Conservation (phyloP, 1,140 invertebrate genomes). For the Meteorus sp. region DNA sequence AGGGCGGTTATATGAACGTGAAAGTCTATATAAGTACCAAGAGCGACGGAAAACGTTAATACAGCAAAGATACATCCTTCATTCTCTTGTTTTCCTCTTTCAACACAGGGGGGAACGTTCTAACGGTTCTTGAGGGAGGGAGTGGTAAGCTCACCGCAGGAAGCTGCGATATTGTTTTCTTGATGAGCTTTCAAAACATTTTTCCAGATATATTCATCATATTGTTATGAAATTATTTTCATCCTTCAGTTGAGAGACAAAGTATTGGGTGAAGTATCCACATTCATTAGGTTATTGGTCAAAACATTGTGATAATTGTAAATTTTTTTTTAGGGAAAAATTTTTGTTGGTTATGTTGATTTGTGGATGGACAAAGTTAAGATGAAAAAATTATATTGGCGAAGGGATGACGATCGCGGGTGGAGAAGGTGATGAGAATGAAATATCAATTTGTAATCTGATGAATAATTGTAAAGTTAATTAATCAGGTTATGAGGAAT, state of each 20-base stretch:
- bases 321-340: too few species aligned
- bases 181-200: slow-evolving; percentile 44
- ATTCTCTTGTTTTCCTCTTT: not conserved
- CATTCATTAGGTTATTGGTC: not conserved
- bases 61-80: not conserved
- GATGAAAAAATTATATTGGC: too few species aligned
- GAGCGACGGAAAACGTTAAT: not conserved
- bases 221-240: not conserved
- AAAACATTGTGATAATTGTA: too few species aligned
- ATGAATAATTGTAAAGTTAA: not conserved
- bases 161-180: slow-evolving; percentile 57
- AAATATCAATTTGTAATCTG: too few species aligned
- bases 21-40: not conserved
- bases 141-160: slow-evolving; percentile 48
- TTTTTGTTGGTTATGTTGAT: too few species aligned
- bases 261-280: not conserved
- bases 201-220: not conserved
- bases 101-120: slow-evolving; percentile 21
- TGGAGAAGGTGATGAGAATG: too few species aligned
- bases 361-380: too few species aligned
- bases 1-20: slow-evolving; percentile 32
- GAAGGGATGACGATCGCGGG: too few species aligned
- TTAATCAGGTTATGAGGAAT: not conserved
- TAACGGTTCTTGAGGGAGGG: slow-evolving; percentile 33
- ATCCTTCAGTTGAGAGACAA: not conserved